Percentiles rank a stretch among this genome's conserved stretches.
Evolutionary conservation across 2,113 vertebrate genomes (phyloP).

Genomic region (Apodemus sylvaticus): DNA sequence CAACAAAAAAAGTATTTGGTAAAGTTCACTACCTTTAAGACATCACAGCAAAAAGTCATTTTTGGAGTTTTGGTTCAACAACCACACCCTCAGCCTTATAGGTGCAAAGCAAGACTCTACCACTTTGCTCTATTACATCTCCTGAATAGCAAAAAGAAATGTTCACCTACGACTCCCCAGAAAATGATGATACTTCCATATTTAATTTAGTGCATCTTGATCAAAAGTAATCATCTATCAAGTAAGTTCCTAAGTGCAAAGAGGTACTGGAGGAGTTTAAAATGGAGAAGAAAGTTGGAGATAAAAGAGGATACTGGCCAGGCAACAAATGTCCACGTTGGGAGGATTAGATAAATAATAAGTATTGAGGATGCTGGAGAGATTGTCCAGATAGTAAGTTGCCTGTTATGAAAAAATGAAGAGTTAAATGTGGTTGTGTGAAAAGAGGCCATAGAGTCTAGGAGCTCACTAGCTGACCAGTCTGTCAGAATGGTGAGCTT

Average conservation of each 20-base stretch:
- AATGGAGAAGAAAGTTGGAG: not conserved
- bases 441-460: not conserved
- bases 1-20: not conserved
- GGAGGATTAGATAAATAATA: not conserved
- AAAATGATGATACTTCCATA: not conserved
- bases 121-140: not conserved
- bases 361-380: no score
- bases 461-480: not conserved
- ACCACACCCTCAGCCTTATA: not conserved
- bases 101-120: not conserved
- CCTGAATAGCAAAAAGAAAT: not conserved
- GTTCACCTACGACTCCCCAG: not conserved
- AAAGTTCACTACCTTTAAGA: not conserved
- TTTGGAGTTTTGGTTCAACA: not conserved
- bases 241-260: not conserved
- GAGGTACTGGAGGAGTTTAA: not conserved
- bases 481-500: not conserved
- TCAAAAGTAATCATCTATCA: not conserved
- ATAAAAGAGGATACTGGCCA: not conserved
- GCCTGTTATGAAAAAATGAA: not conserved
- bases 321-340: fast-evolving
- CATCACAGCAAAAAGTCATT: not conserved
- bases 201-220: not conserved
- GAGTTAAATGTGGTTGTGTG: not conserved
- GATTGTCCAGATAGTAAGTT: no score